Conservation (phyloP, 2,113 vertebrate species). For the Zonotrichia leucophrys region DNA sequence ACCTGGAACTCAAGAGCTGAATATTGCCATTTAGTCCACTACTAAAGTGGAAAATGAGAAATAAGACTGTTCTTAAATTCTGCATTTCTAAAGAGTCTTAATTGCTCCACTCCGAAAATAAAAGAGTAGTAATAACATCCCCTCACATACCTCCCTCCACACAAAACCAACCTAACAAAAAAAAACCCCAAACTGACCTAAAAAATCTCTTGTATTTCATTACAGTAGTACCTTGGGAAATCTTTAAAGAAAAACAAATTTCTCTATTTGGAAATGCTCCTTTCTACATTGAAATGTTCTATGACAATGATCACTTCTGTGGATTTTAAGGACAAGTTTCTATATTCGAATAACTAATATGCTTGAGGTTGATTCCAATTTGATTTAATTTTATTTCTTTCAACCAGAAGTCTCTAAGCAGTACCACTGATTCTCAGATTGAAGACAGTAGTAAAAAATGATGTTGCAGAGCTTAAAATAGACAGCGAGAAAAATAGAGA, state of each 20-base stretch:
- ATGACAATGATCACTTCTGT: not conserved
- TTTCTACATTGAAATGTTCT: not conserved
- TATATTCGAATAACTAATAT: not conserved
- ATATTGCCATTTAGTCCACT: not conserved
- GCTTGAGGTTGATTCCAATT: not conserved
- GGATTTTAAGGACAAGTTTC: not conserved
- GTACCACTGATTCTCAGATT: not conserved
- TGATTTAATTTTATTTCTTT: not conserved
- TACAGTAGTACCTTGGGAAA: not conserved
- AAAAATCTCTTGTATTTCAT: accelerated
- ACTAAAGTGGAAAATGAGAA: not conserved
- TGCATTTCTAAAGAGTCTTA: not conserved
- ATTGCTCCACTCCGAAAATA: not conserved
- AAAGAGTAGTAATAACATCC: not conserved
- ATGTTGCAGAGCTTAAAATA: not conserved
- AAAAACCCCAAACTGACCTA: accelerated
- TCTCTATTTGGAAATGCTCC: not conserved
- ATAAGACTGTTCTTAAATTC: not conserved
- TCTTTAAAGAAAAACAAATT: not conserved
- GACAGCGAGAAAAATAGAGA: not conserved
- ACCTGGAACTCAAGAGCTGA: not conserved
- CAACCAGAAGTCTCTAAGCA: not conserved
- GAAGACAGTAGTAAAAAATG: not conserved
- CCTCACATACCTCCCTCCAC: accelerated
- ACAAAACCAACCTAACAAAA: not conserved